Base-by-base conservation (phyloP, 2,797 vertebrate species). In the Liparis tanakae region DNA sequence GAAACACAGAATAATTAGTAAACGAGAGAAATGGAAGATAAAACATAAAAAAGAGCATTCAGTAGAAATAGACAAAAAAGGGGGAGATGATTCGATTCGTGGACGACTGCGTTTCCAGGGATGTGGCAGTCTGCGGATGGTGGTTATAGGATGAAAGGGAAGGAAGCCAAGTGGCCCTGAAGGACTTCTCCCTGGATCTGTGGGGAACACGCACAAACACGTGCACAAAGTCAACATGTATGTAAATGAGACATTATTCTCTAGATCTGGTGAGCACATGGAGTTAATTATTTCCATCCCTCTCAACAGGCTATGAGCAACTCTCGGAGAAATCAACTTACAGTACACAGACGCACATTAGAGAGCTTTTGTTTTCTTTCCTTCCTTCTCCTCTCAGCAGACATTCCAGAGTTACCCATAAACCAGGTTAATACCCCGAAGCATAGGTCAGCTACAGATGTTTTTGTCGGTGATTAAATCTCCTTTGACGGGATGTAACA, bases 221-320 rank as follows among this genome's bases (percentile, higher is more conserved):
- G 22, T 25, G 14, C 51, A 75, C 63, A 63, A 56, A 66, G 12
- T 0, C 25, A 80, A 48, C 59, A 53, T 75, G 63, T 67, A 85
- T 88, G 80, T 80, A 88, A 88, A 89, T 82, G 65, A 82, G 66
- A 78, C 79, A 69, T 63, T 79, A 68, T 85, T 82, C 76, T 90
- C 66, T 2, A 43, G 61, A 78, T 87, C 84, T 90, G 88, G 55
- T 13, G 56, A 77, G 7, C 89, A 93, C 87, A 92, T 89, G 80
- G 76, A 6, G 10, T 30, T 85, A 89, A 92, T 89, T 82, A 80
- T 57, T 91, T 88, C 86, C 88, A 91, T 88, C 55, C 62, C 20
- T 60, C 53, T 60, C 41, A 25, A 48, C 34, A 65, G 54, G 46
- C 58, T 33, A 18, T 36, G 36, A 56, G 43, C 57, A 75, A 70